Percentiles rank a stretch among this genome's conserved stretches.
Conservation (phyloP, 2,797 vertebrate genomes). For the Rhadinocentrus ornatus region DNA sequence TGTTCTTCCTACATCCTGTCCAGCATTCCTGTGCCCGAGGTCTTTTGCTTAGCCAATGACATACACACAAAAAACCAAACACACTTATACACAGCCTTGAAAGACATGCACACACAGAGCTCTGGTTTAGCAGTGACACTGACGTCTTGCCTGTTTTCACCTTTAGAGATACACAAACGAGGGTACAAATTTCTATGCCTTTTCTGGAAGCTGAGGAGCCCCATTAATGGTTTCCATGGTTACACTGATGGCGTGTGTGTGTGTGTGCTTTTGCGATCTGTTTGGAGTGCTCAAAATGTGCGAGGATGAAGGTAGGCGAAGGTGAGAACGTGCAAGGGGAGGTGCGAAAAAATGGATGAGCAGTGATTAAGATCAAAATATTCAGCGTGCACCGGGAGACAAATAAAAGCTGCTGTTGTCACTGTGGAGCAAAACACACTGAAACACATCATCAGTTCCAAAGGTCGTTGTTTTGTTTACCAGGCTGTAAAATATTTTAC, state of each 20-base stretch:
- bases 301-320: conserved; percentile 64
- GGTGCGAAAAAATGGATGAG: conserved; percentile 57
- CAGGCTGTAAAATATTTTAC: conserved; percentile 46
- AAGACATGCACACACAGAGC: conserved; percentile 30
- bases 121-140: conserved; percentile 36
- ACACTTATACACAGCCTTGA: conserved; percentile 16
- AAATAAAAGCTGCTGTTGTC: conserved; percentile 47
- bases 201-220: conserved; percentile 48
- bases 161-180: conserved; percentile 65
- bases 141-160: conserved; percentile 42
- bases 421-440: conserved; percentile 40
- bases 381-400: conserved; percentile 7
- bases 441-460: conserved; percentile 50
- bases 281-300: conserved; percentile 30
- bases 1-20: conserved; percentile 76
- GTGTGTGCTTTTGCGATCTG: conserved; percentile 1
- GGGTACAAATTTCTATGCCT: conserved; percentile 52
- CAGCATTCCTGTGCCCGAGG: conserved; percentile 69
- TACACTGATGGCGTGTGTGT: conserved; percentile 49
- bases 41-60: conserved; percentile 41
- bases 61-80: conserved; percentile 30
- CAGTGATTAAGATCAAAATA: conserved; percentile 53
- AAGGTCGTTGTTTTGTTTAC: conserved; percentile 64
- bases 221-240: conserved; percentile 60
- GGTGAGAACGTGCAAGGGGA: conserved; percentile 55